These are phyloP conservation scores for Sinodicranocentrus sp. DNA, from an alignment of 2,888 invertebrate genomes.

Conservation along the genomic window DNA sequence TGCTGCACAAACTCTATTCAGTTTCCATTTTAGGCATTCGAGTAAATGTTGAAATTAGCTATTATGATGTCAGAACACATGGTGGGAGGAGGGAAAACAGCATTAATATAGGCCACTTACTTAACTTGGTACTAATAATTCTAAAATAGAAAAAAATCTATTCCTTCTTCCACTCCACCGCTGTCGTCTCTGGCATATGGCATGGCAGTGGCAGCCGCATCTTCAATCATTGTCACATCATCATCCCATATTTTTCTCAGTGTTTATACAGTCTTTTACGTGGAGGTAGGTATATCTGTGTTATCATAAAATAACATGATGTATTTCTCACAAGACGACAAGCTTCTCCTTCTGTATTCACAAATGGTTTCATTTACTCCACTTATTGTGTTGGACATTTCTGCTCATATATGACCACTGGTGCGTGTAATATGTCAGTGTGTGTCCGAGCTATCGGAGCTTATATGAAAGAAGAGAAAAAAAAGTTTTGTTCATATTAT, in stretches of 20 bases:
- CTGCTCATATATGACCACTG: constrained; percentile 46
- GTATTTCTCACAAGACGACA: neutral
- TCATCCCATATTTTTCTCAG: neutral
- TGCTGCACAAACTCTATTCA: neutral
- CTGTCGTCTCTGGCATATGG: too few relatives aligned
- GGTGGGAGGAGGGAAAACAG: constrained; percentile 31
- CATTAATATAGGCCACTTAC: constrained; percentile 27
- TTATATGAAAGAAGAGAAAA: too few relatives aligned
- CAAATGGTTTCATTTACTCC: constrained; percentile 33
- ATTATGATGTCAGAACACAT: constrained; percentile 43
- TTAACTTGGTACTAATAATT: constrained; percentile 28
- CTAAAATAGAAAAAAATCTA: constrained; percentile 17
- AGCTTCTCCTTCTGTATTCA: neutral
- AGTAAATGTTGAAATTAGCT: constrained; percentile 38
- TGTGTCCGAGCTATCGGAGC: neutral
- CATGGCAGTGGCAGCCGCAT: neutral
- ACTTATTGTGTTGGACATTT: constrained; percentile 17
- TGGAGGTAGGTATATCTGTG: neutral
- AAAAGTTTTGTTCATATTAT: neutral
- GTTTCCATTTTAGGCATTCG: constrained; percentile 40
- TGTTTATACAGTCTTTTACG: constrained; percentile 6
- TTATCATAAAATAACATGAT: neutral
- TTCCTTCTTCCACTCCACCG: neutral
- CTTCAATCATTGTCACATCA: constrained; percentile 10
- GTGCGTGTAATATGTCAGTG: constrained; percentile 42